phyloP scores from a whole-genome alignment of 2,113 vertebrate species.

The Dipodomys stephensi region DNA sequence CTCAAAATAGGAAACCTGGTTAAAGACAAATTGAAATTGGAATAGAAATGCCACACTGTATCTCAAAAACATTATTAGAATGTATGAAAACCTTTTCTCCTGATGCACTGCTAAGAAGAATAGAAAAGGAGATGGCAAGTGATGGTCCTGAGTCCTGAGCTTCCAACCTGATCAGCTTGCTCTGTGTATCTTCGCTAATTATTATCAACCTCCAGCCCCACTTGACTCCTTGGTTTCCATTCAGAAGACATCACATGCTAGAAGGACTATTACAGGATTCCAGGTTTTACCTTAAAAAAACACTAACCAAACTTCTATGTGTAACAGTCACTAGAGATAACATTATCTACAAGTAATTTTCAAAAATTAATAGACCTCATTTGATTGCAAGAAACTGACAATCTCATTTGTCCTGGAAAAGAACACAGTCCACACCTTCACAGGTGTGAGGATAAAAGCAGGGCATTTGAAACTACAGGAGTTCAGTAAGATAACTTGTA shows the following conservation, averaged over 20 bases:
- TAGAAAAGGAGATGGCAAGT: not conserved
- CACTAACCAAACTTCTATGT: not conserved
- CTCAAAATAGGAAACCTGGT: slow-evolving; percentile 98
- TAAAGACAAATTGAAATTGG: slow-evolving; percentile 75
- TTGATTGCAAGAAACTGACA: not conserved
- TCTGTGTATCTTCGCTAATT: not conserved
- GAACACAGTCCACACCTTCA: not conserved
- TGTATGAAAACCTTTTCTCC: not conserved
- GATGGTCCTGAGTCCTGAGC: not conserved
- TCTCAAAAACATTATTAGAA: slow-evolving; percentile 36
- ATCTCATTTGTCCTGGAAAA: not conserved
- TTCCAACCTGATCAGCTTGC: not conserved
- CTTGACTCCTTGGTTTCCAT: not conserved
- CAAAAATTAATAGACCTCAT: not conserved
- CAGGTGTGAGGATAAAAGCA: not conserved
- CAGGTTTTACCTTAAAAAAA: not conserved
- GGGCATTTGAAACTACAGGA: not conserved
- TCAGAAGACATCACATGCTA: not conserved
- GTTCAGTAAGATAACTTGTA: not conserved
- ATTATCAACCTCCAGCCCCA: not conserved
- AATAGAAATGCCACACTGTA: not conserved
- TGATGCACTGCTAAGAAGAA: not conserved
- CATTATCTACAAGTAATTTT: not conserved
- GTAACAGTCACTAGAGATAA: not conserved
- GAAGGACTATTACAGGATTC: not conserved